Base-by-base conservation (phyloP, 2,113 vertebrate species). In the Trochalopteron elliotii region DNA sequence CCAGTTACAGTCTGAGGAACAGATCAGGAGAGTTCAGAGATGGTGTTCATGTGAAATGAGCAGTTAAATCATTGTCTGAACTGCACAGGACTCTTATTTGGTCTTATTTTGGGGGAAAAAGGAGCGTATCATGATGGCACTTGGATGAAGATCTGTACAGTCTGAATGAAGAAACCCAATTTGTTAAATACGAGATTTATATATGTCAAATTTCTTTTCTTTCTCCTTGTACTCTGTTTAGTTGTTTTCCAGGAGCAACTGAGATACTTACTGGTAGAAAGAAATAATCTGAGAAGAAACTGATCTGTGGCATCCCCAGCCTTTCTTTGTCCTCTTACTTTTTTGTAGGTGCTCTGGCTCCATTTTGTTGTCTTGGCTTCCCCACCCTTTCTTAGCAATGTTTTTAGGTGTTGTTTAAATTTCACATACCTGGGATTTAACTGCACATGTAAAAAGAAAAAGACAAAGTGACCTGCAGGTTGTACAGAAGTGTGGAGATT, bases 51-150 rank as follows among this genome's bases (percentile, higher is more conserved):
- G 50, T 50, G 35, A 89, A 91, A 82, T 40, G 31, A 82, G 37
- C 37, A 45, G 19, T 60, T 63, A 39, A 81, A 53, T 74, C 0
- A 35, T 45, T 69, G 75, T 53, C n/a, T 79, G 15, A 65, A 2
- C 30, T 61, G 44, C 15, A 15, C 19, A 72, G 22, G 53, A 7
- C 10, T 52, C 25, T 55, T 45, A 6, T 4, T 83, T 79, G 27
- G 7, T 33, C 4, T n/a, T 53, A 17, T 30, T 76, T 33, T 3
- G 0, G 30, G 13, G 8, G 2, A 2, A 31, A 70, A 63, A 56
- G 6, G 11, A 64, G 16, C 12, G 3, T 40, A 2, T 60, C 8
- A 2, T 50, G 50, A 10, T 84, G 74, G 27, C 22, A 37, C 37
- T 67, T 53, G 33, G 17, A 49, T 88, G 55, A 64, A 93, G 14